phyloP scores from a whole-genome alignment of 2,888 invertebrate genomes.

The Conomelus anceps region DNA sequence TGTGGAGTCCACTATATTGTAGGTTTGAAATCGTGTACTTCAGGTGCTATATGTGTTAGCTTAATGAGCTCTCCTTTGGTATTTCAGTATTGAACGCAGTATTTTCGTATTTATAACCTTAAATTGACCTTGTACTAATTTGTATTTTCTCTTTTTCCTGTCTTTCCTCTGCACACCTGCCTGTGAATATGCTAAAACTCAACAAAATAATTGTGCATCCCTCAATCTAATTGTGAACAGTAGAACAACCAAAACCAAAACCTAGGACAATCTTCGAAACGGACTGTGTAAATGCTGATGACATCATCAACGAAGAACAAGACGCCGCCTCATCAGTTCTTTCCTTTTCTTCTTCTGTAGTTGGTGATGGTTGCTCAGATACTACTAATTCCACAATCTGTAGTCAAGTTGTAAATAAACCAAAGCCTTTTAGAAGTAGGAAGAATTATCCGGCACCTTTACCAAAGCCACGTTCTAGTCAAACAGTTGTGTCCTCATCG shows the following conservation, averaged over 20 bases:
- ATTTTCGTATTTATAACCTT: not conserved
- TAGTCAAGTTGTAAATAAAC: conserved; percentile 4
- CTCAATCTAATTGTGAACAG: not conserved
- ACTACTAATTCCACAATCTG: not conserved
- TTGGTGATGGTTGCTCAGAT: conserved; percentile 2
- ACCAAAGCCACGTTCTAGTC: conserved; percentile 18
- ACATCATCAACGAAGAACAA: not conserved
- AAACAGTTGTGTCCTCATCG: not conserved
- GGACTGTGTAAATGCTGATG: not conserved
- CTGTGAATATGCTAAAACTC: not conserved
- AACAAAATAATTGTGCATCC: not conserved
- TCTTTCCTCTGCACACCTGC: not conserved
- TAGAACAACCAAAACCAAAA: conserved; percentile 5
- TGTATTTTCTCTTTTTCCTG: not conserved
- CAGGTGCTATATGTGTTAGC: not conserved
- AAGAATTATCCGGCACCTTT: conserved; percentile 13
- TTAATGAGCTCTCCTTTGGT: not conserved
- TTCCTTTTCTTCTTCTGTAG: not conserved
- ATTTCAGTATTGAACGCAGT: not conserved
- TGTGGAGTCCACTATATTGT: too few relatives aligned
- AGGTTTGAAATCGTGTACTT: not conserved
- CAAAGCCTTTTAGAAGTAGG: conserved; percentile 5
- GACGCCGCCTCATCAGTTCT: not conserved
- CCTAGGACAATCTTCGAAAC: conserved; percentile 4
- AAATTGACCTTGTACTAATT: not conserved